Percentiles rank a stretch among this genome's conserved stretches.
These are phyloP conservation scores for Drosophila funebris DNA, from an alignment of 1,140 invertebrate genomes.

Conservation along the genomic window DNA sequence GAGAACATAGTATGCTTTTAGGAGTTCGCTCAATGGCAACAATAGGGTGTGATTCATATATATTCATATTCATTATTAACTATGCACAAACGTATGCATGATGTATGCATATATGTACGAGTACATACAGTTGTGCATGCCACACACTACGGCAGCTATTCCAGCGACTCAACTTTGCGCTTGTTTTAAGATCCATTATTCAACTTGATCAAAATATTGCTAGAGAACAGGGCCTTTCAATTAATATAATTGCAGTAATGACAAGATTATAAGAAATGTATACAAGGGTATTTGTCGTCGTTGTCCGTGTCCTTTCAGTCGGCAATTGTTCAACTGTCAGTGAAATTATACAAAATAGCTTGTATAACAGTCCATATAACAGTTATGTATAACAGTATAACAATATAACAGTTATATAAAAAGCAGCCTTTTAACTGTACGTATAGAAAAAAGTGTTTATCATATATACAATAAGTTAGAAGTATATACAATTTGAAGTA, in stretches of 20 bases:
- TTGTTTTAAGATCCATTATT: slow-evolving; percentile 72
- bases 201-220: slow-evolving; percentile 77
- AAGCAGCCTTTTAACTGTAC: slow-evolving; percentile 21
- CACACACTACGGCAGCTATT: slow-evolving; percentile 71
- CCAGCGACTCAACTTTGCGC: slow-evolving; percentile 71
- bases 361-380: slow-evolving; percentile 1
- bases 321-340: neutral
- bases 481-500: slow-evolving; percentile 59
- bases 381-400: slow-evolving; percentile 20
- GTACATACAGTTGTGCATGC: slow-evolving; percentile 22
- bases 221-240: slow-evolving; percentile 72
- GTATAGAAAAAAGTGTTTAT: slow-evolving; percentile 64
- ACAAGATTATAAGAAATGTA: slow-evolving; percentile 32
- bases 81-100: slow-evolving; percentile 13
- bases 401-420: slow-evolving; percentile 19
- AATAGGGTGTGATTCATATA: slow-evolving; percentile 42
- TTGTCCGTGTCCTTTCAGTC: neutral
- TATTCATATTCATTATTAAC: neutral
- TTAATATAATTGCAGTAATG: slow-evolving; percentile 42
- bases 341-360: neutral
- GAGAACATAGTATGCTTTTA: slow-evolving; percentile 62
- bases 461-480: slow-evolving; percentile 62
- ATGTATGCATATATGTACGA: slow-evolving; percentile 1
- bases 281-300: slow-evolving; percentile 48
- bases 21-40: slow-evolving; percentile 76